Evolutionary conservation across 1,140 invertebrate genomes (phyloP), one percentile per base, ranked within the genome.

Genomic region (Leptopilina boulardi): DNA sequence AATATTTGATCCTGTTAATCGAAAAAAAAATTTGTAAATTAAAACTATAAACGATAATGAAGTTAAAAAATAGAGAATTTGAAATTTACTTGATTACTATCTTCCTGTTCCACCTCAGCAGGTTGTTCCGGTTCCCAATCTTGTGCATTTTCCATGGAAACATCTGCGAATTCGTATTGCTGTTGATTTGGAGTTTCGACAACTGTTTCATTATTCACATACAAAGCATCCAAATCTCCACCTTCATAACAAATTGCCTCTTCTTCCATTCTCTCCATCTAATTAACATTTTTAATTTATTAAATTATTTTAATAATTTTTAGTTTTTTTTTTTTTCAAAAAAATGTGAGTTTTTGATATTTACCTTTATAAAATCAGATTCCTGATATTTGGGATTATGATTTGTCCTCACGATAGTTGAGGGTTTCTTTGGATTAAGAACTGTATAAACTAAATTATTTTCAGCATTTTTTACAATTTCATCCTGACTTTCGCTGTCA

Each of bases 361-460:
- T n/a, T 70, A 89, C 90, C 82, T 87, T 89, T 13, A 89, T 82
- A 70, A 75, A 88, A 51, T 86, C 81, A 9, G 80, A 41, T 75
- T 85, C 80, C 0, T 71, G 21, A 18, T 76, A 66, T 23, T 75
- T 84, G 15, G 77, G 81, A 26, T 86, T 76, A 51, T 83, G 77
- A 71, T 77, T 88, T 2, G 75, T 34, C 11, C 21, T 59, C 11
- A 71, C 21, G 0, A 76, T 9, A 8, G 1, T 44, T 2, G 78
- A 9, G 75, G 47, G 84, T 56, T 91, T 91, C 51, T 91, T 91
- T 41, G 89, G 85, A n/a, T 87, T 88, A 34, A 91, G 81, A 15
- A 91, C 89, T 5, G 90, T 91, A 34, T 91, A 91, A 21, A 91
- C 84, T 23, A 91, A 77, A 84, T 91, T 87, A 73, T 91, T 89